phyloP scores from a whole-genome alignment of 2,888 invertebrate genomes.

The Monoplex corrugatus region DNA sequence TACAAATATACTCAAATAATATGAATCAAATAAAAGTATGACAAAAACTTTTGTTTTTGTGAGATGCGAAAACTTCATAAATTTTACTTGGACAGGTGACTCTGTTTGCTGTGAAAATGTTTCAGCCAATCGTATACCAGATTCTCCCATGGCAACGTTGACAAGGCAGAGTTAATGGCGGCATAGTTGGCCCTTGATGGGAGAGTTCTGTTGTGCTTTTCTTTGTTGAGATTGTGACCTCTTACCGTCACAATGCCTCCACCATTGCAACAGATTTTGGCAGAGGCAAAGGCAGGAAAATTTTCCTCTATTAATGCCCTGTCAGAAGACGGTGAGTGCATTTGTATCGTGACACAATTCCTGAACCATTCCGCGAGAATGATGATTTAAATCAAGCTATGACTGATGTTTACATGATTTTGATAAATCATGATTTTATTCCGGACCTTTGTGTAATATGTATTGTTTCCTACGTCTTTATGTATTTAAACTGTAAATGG shows the following conservation, averaged over 20 bases:
- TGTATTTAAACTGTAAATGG: too few species aligned
- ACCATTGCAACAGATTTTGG: slow-evolving; percentile 74
- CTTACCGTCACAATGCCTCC: slow-evolving; percentile 74
- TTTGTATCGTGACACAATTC: too few species aligned
- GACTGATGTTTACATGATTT: too few species aligned
- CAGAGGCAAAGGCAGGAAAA: slow-evolving; percentile 77
- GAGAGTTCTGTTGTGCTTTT: neutral
- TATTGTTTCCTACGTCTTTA: too few species aligned
- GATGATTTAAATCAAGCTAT: too few species aligned
- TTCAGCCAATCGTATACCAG: neutral
- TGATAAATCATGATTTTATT: too few species aligned
- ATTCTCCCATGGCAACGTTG: slow-evolving; percentile 60
- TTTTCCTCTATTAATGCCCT: slow-evolving; percentile 75
- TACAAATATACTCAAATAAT: neutral
- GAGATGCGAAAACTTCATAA: neutral
- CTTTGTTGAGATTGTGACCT: neutral
- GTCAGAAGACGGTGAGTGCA: slow-evolving; percentile 77
- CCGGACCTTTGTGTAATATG: too few species aligned
- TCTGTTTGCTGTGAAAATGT: neutral
- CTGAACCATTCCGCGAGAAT: too few species aligned
- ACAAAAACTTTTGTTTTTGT: neutral
- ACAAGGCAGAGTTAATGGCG: slow-evolving; percentile 12
- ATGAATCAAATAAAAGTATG: neutral
- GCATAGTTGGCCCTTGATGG: neutral
- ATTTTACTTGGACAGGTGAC: neutral